Conservation (phyloP, 2,888 invertebrate species). For the Parnassius mnemosyne region DNA sequence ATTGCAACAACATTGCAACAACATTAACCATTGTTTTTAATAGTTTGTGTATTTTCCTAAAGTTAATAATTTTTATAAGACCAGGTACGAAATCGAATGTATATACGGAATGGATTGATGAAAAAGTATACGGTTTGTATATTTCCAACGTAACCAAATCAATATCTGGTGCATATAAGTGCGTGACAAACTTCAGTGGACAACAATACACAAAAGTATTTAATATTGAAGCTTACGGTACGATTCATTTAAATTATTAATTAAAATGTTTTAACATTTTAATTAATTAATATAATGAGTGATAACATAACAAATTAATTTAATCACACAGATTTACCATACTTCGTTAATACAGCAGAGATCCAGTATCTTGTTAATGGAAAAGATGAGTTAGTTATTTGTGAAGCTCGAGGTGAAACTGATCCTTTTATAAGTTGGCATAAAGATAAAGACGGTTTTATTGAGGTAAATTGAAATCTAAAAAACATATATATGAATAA, state of each 20-base stretch:
- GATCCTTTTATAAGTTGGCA: slow-evolving; percentile 53
- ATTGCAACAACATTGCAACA: too few species aligned
- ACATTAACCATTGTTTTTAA: not conserved
- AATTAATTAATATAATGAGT: slow-evolving; percentile 4
- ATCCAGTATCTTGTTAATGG: slow-evolving; percentile 51
- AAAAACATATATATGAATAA: not conserved
- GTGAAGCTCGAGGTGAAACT: slow-evolving; percentile 52
- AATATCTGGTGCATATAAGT: slow-evolving; percentile 59
- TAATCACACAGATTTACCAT: slow-evolving; percentile 48
- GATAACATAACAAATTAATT: not conserved
- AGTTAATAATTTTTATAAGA: slow-evolving; percentile 66
- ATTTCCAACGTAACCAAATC: slow-evolving; percentile 54
- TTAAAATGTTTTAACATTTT: slow-evolving; percentile 15
- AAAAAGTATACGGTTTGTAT: slow-evolving; percentile 46
- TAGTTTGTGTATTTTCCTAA: slow-evolving; percentile 40
- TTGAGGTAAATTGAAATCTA: slow-evolving; percentile 39
- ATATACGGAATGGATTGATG: slow-evolving; percentile 48
- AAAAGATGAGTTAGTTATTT: slow-evolving; percentile 48
- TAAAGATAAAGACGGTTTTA: slow-evolving; percentile 42
- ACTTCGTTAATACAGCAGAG: slow-evolving; percentile 48
- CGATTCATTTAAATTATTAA: slow-evolving; percentile 31
- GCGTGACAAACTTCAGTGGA: slow-evolving; percentile 49
- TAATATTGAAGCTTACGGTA: slow-evolving; percentile 59
- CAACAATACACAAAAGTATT: slow-evolving; percentile 39
- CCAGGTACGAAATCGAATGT: slow-evolving; percentile 64